Evolutionary conservation across 1,140 invertebrate genomes (phyloP), one percentile per base, ranked within the genome.

Genomic region (Pseudomyrmex gracilis): DNA sequence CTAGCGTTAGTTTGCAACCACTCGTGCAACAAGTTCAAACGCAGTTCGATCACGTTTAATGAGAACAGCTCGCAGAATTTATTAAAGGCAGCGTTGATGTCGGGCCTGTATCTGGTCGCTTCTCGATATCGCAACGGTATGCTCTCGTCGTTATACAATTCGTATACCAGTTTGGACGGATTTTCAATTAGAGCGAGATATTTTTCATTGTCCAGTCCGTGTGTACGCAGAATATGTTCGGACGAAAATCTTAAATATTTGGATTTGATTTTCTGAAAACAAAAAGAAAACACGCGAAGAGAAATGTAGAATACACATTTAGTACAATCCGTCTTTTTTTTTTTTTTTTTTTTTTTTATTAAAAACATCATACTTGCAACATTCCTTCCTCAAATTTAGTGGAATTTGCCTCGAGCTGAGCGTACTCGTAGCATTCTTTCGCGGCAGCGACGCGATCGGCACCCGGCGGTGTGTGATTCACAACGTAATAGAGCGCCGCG

Each of bases 401-500:
- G n/a, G 70, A 88, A 60, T 85, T 66, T 60, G 57, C 67, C 1
- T 73, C 77, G n/a, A 87, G 17, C 45, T 92, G 83, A n/a, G 92
- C 90, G 45, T 89, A 89, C 7, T 49, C 74, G 45, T 92, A 93
- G 89, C 94, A 94, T 87, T 93, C 91, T 85, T 92, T 85, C 13
- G 92, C 92, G 34, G 94, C 93, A 45, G 90, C 90, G 2, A 94
- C 93, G 91, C 93, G 92, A 85, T 94, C 94, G 22, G 93, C 92
- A 67, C 94, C 93, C 87, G 91, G 92, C 3, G 93, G 93, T 10
- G 92, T 91, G 73, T 91, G 91, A 89, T 93, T 94, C n/a, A 94
- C 91, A 10, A 94, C 90, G 70, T 91, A 91, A 73, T 94, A 95
- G 43, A 94, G 85, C 22, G 92, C 92, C 17, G 92, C 93, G 15